phyloP scores from a whole-genome alignment of 2,113 vertebrate genomes.

The Dunckerocampus dactyliophorus region DNA sequence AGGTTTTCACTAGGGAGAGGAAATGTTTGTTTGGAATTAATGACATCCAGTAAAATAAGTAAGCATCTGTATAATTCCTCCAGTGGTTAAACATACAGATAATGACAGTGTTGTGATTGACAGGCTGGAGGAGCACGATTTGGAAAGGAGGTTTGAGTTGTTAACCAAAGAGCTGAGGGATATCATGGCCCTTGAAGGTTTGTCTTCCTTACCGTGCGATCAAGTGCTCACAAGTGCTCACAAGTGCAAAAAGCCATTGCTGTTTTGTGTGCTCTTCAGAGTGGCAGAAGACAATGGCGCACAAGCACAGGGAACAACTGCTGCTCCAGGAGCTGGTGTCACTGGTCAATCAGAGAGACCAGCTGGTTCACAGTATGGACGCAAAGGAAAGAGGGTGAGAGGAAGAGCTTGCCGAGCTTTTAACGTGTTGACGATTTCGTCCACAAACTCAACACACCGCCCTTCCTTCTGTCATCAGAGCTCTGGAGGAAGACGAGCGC shows the following conservation, averaged over 20 bases:
- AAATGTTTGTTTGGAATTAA: no score
- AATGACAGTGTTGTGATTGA: constrained; percentile 12
- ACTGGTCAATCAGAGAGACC: constrained; percentile 84
- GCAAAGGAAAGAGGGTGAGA: constrained; percentile 83
- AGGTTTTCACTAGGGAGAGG: constrained; percentile 13
- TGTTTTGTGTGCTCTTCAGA: constrained; percentile 59
- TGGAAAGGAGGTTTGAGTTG: constrained; percentile 82
- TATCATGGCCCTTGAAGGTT: constrained; percentile 74
- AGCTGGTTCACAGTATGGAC: constrained; percentile 82
- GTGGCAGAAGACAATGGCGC: constrained; percentile 77
- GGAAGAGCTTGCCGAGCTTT: background rate
- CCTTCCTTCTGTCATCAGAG: constrained; percentile 57
- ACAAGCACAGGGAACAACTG: constrained; percentile 80
- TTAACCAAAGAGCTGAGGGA: constrained; percentile 82
- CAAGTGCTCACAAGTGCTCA: background rate
- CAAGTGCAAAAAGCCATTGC: background rate
- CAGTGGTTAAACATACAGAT: background rate
- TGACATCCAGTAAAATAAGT: no score
- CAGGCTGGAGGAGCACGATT: constrained; percentile 85
- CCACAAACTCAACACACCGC: background rate
- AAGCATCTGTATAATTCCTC: no score
- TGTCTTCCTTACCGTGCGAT: background rate
- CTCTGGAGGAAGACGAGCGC: constrained; percentile 84
- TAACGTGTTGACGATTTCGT: background rate
- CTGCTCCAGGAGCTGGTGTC: constrained; percentile 84